Evolutionary conservation across 2,888 invertebrate species (phyloP), one percentile per base, ranked within the genome.

Genomic region (Pyrgus malvae): DNA sequence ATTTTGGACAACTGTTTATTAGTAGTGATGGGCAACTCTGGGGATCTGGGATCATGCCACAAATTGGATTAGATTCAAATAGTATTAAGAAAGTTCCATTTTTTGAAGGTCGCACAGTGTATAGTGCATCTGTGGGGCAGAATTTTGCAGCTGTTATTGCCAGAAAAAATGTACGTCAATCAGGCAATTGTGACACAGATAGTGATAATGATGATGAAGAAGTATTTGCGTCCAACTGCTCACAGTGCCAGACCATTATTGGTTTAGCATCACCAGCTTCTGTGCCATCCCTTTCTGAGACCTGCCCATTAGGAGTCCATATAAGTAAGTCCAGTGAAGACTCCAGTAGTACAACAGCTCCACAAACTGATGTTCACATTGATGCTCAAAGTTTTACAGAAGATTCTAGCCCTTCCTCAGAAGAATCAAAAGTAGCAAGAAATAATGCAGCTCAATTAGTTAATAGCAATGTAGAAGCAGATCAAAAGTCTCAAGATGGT

Each of bases 91-190:
- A 92, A 78, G 92, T 95, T 42, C 89, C 86, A 59, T 94, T 94
- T 80, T 94, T 95, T 66, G 92, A 93, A 67, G 93, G 93, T 5
- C 86, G 94, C 64, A 91, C 91, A 57, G 92, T 96, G 16, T 91
- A 93, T 45, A 92, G 93, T 72, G 91, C 95, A 38, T 93, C 93
- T 6, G 94, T 96, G 54, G 97, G 97, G 4, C 91, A 91, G 56
- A 93, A 95, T 70, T 97, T 94, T 91, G 96, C 94, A 72, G 94
- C 94, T 69, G 93, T 93, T 44, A 91, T 95, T 67, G 92, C 93
- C n/a, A 91, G 92, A 59, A 94, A 93, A 74, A 90, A 91, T 75
- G 91, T 91, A 8, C 84, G 79, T 63, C 72, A 72, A 55, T 87
- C 87, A 45, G 82, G 81, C 2, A 86, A 86, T 63, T 91, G 90